phyloP scores from a whole-genome alignment of 1,140 invertebrate species.

The Drosophila parvula region DNA sequence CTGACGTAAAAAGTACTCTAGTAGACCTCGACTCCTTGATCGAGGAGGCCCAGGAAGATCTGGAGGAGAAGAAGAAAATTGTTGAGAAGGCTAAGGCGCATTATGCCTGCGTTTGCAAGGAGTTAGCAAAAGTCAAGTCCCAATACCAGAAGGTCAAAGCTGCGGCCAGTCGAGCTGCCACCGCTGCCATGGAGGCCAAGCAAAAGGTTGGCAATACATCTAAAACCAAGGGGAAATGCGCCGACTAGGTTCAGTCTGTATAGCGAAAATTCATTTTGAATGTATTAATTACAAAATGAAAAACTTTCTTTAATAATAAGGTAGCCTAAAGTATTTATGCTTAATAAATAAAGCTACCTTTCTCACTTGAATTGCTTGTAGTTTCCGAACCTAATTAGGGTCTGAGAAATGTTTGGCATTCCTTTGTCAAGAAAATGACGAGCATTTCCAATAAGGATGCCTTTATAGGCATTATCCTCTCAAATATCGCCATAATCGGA shows the following conservation, averaged over 20 bases:
- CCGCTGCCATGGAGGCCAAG: slow-evolving; percentile 86
- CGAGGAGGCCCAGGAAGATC: slow-evolving; percentile 85
- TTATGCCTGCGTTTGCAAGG: slow-evolving; percentile 85
- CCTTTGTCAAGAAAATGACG: not conserved
- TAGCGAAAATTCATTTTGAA: too few relatives aligned
- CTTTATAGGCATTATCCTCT: not conserved
- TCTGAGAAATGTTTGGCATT: not conserved
- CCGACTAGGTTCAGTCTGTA: too few relatives aligned
- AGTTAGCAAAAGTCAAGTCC: slow-evolving; percentile 85
- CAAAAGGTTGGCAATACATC: slow-evolving; percentile 10
- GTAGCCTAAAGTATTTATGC: not conserved
- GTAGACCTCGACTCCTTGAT: slow-evolving; percentile 86
- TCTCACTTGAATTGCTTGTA: not conserved
- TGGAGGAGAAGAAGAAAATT: slow-evolving; percentile 86
- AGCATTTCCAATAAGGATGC: not conserved
- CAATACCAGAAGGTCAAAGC: slow-evolving; percentile 87
- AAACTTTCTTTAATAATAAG: not conserved
- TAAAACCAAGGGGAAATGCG: too few relatives aligned
- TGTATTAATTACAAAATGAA: not conserved
- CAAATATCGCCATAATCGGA: slow-evolving; percentile 4
- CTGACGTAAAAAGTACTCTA: slow-evolving; percentile 85
- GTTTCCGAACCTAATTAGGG: not conserved
- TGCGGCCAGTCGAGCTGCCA: slow-evolving; percentile 86
- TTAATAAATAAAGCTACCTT: not conserved
- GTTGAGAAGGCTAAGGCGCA: slow-evolving; percentile 86